Evolutionary conservation across 2,113 vertebrate genomes (phyloP).

Genomic region (Motacilla tschutschensis): DNA sequence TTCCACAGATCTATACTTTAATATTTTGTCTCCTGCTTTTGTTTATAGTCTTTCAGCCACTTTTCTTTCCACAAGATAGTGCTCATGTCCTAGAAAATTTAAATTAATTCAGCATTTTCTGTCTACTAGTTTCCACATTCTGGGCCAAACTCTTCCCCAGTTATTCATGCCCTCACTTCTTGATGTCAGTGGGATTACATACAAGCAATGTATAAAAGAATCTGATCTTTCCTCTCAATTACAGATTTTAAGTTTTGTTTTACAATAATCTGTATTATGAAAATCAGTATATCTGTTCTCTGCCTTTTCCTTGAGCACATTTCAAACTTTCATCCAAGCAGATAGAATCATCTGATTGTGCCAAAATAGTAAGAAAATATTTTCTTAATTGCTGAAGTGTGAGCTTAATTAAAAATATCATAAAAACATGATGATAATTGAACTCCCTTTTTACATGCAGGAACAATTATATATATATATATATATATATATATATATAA

Average conservation of each 20-base stretch:
- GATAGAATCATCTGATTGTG: not conserved
- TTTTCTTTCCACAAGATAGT: conserved; percentile 34
- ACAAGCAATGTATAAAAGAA: not conserved
- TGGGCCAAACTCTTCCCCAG: not conserved
- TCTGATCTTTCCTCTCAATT: not conserved
- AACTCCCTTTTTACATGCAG: not conserved
- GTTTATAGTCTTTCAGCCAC: conserved; percentile 10
- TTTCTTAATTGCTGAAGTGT: not conserved
- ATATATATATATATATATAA: not conserved
- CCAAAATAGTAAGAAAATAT: not conserved
- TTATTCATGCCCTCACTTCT: not conserved
- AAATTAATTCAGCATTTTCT: conserved; percentile 50
- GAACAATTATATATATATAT: not conserved
- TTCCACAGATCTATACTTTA: not conserved
- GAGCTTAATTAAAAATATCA: not conserved
- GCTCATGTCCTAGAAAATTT: conserved; percentile 17
- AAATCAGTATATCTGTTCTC: not conserved
- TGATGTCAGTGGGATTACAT: not conserved
- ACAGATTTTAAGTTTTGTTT: not conserved
- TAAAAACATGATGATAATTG: not conserved
- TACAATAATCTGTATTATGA: not conserved
- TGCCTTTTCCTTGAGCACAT: not conserved
- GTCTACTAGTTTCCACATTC: conserved; percentile 2
- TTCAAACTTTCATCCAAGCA: not conserved
- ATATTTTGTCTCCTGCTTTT: conserved; percentile 41